Evolutionary conservation across 1,140 invertebrate genomes (phyloP).

Genomic region (Spodoptera frugiperda): DNA sequence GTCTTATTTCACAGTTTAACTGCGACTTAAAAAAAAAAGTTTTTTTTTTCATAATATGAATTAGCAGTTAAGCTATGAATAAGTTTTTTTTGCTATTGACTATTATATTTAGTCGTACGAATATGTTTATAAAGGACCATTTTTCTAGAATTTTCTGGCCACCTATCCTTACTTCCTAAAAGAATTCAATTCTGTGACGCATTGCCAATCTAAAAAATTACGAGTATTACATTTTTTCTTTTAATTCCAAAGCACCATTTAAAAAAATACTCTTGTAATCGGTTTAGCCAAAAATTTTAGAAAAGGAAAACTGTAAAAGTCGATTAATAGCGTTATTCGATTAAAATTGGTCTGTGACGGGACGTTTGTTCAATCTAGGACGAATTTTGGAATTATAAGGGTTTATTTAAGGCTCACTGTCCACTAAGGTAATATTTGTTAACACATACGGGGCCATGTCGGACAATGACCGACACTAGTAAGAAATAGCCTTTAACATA

Average conservation of each 20-base stretch:
- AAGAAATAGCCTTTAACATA: no score
- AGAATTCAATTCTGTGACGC: conserved; percentile 72
- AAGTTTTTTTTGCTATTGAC: neutral
- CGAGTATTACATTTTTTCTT: conserved; percentile 26
- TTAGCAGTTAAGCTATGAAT: conserved; percentile 42
- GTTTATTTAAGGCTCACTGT: conserved; percentile 2
- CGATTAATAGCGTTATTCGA: conserved; percentile 20
- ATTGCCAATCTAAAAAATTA: conserved; percentile 55
- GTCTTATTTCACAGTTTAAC: conserved; percentile 45
- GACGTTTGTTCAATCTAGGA: conserved; percentile 39
- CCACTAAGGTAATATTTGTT: neutral
- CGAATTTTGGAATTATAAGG: conserved; percentile 32
- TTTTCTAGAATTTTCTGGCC: neutral
- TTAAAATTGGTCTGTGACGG: conserved; percentile 42
- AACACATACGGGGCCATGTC: no score
- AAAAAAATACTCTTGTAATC: conserved; percentile 50
- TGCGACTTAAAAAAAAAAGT: conserved; percentile 28
- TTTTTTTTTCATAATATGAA: conserved; percentile 25
- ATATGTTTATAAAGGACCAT: neutral
- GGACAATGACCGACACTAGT: no score
- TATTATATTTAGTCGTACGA: neutral
- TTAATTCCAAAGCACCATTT: conserved; percentile 49
- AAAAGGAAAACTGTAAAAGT: conserved; percentile 10
- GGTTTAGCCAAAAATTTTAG: conserved; percentile 8
- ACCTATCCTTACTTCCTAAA: conserved; percentile 34